These are phyloP conservation scores for Eulemur rufifrons DNA, from an alignment of 2,113 vertebrate genomes.

Conservation along the genomic window DNA sequence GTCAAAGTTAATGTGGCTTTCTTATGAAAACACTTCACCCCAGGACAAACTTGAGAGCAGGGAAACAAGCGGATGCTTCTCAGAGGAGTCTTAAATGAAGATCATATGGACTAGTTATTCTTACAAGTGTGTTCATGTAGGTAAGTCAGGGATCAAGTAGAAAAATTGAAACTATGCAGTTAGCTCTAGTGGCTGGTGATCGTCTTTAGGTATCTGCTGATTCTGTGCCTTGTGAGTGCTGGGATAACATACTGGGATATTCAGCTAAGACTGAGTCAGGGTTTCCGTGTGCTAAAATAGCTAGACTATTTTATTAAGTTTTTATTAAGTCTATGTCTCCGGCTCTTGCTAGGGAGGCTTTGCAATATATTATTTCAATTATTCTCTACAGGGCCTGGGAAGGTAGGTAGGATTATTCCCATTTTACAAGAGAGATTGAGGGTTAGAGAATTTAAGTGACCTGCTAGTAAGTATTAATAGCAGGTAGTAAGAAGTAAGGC, in stretches of 20 bases:
- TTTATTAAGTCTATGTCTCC: background rate
- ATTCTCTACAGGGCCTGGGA: background rate
- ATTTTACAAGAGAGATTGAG: background rate
- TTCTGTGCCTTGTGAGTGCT: background rate
- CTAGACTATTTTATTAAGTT: background rate
- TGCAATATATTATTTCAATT: background rate
- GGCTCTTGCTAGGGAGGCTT: background rate
- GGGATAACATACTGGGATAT: background rate
- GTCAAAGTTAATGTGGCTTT: slow-evolving; percentile 20
- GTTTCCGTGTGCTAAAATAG: background rate
- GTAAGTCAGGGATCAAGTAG: slow-evolving; percentile 29
- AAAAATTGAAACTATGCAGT: slow-evolving; percentile 29
- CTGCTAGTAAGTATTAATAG: background rate
- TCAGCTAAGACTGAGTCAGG: background rate
- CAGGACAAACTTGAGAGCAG: slow-evolving; percentile 22
- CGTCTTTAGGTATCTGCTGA: background rate
- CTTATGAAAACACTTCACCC: background rate
- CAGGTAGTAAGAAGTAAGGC: background rate
- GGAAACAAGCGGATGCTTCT: slow-evolving; percentile 29
- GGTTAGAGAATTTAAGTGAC: background rate
- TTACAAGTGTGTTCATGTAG: slow-evolving; percentile 55
- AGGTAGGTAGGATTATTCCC: background rate
- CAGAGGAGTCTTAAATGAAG: slow-evolving; percentile 10
- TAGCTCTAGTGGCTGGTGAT: background rate
- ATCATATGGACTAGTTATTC: slow-evolving; percentile 57